Percentiles rank a stretch among this genome's conserved stretches.
Conservation (phyloP, 2,888 invertebrate genomes). For the Lochmaea crataegi region DNA sequence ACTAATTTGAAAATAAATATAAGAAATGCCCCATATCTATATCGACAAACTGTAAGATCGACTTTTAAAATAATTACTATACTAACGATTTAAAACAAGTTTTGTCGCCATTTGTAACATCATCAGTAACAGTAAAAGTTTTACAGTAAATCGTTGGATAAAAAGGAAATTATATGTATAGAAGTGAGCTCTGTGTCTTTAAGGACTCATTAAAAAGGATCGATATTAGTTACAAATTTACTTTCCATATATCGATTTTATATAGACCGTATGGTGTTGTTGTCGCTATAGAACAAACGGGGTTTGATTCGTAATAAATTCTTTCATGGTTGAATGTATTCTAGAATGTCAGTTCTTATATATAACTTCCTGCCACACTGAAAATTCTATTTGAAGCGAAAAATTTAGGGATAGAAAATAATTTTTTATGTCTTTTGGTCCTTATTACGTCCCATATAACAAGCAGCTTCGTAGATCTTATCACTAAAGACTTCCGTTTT, state of each 20-base stretch:
- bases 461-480: too few species aligned
- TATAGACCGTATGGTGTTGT: conserved; percentile 25
- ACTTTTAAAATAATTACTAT: neutral
- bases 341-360: too few species aligned
- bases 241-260: conserved; percentile 22
- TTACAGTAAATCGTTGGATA: conserved; percentile 32
- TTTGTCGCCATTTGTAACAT: conserved; percentile 17
- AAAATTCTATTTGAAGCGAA: too few species aligned
- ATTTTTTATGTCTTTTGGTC: too few species aligned
- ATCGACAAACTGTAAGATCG: neutral
- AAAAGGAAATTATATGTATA: conserved; percentile 35
- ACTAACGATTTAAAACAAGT: conserved; percentile 9
- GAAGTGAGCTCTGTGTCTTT: conserved; percentile 1
- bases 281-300: neutral
- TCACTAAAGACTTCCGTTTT: too few species aligned
- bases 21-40: neutral
- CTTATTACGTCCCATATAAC: too few species aligned
- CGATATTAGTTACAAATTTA: conserved; percentile 24
- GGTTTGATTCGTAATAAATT: neutral
- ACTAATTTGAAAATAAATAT: too few species aligned
- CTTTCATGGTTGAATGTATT: too few species aligned
- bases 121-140: conserved; percentile 22
- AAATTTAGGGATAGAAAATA: too few species aligned
- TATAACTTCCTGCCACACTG: too few species aligned
- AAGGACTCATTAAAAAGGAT: conserved; percentile 4